These are phyloP conservation scores for Equus quagga DNA, from an alignment of 2,113 vertebrate genomes.

Conservation along the genomic window DNA sequence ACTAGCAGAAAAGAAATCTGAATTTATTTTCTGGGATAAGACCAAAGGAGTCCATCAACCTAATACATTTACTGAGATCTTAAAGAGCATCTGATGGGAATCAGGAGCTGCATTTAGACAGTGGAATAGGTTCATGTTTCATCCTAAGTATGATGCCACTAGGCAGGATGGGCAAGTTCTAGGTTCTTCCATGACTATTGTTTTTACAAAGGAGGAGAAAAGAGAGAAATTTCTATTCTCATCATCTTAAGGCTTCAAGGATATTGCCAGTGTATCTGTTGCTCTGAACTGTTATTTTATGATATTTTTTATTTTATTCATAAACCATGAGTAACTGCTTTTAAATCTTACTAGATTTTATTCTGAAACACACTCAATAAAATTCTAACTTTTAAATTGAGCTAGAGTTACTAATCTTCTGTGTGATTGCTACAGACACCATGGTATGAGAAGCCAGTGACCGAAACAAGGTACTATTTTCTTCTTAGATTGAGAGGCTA, in stretches of 20 bases:
- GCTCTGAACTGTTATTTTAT: neutral
- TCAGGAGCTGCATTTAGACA: neutral
- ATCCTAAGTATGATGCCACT: neutral
- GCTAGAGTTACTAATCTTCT: neutral
- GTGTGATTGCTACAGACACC: neutral
- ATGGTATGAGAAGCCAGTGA: neutral
- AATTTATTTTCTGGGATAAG: neutral
- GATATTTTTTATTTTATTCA: constrained; percentile 2
- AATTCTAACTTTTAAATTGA: constrained; percentile 38
- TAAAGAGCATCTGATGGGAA: neutral
- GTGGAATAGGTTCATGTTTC: neutral
- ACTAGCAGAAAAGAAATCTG: neutral
- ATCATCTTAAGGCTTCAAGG: neutral
- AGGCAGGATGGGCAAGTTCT: neutral
- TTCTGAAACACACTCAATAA: neutral
- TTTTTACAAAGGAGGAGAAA: constrained; percentile 24
- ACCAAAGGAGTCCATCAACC: neutral
- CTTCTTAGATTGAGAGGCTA: neutral
- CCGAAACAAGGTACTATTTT: neutral
- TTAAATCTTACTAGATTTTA: neutral
- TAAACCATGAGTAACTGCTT: neutral
- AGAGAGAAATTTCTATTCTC: neutral
- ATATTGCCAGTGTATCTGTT: neutral
- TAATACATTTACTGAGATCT: neutral
- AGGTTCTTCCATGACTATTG: neutral